These are phyloP conservation scores for Erynnis tages DNA, from an alignment of 2,888 invertebrate genomes.

Conservation along the genomic window DNA sequence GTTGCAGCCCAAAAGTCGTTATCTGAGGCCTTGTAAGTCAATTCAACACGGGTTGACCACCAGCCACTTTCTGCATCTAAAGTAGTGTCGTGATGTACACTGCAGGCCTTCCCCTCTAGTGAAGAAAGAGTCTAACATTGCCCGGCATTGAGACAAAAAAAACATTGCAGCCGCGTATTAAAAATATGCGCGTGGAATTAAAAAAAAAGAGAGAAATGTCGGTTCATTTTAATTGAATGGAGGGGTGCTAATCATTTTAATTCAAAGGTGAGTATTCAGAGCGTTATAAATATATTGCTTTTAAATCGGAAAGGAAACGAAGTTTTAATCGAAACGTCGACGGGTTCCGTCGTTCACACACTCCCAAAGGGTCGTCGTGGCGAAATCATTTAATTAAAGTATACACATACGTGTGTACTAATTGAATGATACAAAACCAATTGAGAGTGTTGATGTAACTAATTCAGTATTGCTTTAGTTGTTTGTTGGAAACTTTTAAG, in stretches of 20 bases:
- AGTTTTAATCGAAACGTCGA: constrained; percentile 58
- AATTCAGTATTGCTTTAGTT: constrained; percentile 33
- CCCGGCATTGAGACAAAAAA: too few relatives aligned
- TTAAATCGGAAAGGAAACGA: constrained; percentile 38
- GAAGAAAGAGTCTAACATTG: too few relatives aligned
- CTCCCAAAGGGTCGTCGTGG: constrained; percentile 42
- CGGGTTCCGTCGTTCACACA: constrained; percentile 35
- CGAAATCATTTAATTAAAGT: constrained; percentile 60
- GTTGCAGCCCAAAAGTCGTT: too few relatives aligned
- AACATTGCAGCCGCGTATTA: too few relatives aligned
- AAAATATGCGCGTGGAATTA: too few relatives aligned
- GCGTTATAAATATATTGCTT: constrained; percentile 69
- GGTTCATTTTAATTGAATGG: constrained; percentile 6
- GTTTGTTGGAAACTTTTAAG: constrained; percentile 1
- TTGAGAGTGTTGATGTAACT: constrained; percentile 43
- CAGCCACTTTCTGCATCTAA: too few relatives aligned
- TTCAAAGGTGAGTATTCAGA: constrained; percentile 40
- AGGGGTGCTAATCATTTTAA: neutral
- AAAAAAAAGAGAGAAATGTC: too few relatives aligned
- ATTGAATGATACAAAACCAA: constrained; percentile 55
- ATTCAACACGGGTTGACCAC: too few relatives aligned
- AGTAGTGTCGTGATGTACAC: too few relatives aligned
- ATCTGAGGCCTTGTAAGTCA: too few relatives aligned
- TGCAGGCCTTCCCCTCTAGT: too few relatives aligned
- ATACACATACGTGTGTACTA: constrained; percentile 40